Conservation (phyloP, 2,113 vertebrate genomes). For the Arothron firmamentum region DNA sequence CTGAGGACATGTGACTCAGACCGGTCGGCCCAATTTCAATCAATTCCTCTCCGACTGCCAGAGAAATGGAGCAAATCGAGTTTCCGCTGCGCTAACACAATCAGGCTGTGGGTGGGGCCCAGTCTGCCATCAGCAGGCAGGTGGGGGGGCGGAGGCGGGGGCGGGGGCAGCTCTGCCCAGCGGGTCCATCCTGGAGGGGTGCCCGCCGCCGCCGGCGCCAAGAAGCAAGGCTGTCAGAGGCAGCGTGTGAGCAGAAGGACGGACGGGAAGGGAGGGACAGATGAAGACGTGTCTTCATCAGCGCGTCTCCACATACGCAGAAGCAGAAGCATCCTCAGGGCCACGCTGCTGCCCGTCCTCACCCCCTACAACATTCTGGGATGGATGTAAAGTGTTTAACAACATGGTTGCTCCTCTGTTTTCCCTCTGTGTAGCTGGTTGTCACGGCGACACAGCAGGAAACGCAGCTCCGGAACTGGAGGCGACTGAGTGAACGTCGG, state of each 20-base stretch:
- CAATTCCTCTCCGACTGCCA: slow-evolving; percentile 61
- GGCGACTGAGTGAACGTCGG: too few relatives aligned
- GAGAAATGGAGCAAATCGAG: slow-evolving; percentile 62
- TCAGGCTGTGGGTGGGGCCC: slow-evolving; percentile 67
- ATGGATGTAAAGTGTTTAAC: too few relatives aligned
- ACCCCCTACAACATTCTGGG: too few relatives aligned
- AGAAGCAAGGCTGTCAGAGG: slow-evolving; percentile 60
- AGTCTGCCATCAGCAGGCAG: slow-evolving; percentile 68
- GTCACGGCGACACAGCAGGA: too few relatives aligned
- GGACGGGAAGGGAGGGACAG: slow-evolving; percentile 23
- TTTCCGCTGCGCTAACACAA: slow-evolving; percentile 67
- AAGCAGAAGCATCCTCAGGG: too few relatives aligned
- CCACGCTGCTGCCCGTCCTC: too few relatives aligned
- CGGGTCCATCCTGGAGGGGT: slow-evolving; percentile 58
- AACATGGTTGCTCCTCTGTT: too few relatives aligned
- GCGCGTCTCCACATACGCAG: too few relatives aligned
- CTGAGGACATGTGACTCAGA: slow-evolving; percentile 56
- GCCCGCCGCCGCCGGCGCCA: slow-evolving; percentile 45
- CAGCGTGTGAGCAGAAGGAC: slow-evolving; percentile 6
- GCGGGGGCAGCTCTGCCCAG: slow-evolving; percentile 44
- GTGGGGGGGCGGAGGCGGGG: too few relatives aligned
- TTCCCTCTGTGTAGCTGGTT: too few relatives aligned
- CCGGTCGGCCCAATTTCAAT: slow-evolving; percentile 68
- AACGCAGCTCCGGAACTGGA: too few relatives aligned
- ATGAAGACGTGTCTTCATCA: neutral